Evolutionary conservation across 2,888 invertebrate genomes (phyloP).

Genomic region (Diarsia rubi): DNA sequence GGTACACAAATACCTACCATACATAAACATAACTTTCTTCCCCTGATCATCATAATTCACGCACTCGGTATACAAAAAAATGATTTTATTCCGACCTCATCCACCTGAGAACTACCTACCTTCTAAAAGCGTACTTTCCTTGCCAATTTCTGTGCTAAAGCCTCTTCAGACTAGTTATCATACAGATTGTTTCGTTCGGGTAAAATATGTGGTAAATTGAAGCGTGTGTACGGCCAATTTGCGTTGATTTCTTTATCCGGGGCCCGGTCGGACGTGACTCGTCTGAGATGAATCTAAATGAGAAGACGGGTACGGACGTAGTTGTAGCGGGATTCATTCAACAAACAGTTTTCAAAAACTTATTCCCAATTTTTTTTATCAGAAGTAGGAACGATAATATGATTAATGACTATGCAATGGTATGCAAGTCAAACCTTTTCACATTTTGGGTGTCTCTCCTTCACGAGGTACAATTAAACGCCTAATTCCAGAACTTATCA

Average conservation of each 20-base stretch:
- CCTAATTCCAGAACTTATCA: background rate
- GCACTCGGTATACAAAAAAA: constrained; percentile 38
- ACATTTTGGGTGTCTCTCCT: background rate
- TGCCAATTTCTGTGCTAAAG: constrained; percentile 51
- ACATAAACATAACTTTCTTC: constrained; percentile 7
- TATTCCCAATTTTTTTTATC: background rate
- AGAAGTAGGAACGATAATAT: background rate
- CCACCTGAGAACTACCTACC: constrained; percentile 20
- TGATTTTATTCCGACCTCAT: constrained; percentile 41
- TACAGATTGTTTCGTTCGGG: constrained; percentile 79
- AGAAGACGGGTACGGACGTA: constrained; percentile 60
- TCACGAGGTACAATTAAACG: background rate
- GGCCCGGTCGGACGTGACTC: constrained; percentile 70
- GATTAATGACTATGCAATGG: background rate
- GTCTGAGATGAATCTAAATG: constrained; percentile 77
- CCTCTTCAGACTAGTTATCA: constrained; percentile 66
- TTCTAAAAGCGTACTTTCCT: constrained; percentile 17
- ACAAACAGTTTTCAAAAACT: background rate
- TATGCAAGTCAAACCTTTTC: background rate
- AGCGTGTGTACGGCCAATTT: constrained; percentile 79
- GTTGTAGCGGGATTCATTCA: constrained; percentile 41
- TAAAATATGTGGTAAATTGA: constrained; percentile 76
- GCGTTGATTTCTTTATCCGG: constrained; percentile 86
- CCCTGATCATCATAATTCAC: constrained; percentile 47
- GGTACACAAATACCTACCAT: background rate